Base-by-base conservation (phyloP, 1,140 invertebrate species). In the Hylyphantes graminicola region DNA sequence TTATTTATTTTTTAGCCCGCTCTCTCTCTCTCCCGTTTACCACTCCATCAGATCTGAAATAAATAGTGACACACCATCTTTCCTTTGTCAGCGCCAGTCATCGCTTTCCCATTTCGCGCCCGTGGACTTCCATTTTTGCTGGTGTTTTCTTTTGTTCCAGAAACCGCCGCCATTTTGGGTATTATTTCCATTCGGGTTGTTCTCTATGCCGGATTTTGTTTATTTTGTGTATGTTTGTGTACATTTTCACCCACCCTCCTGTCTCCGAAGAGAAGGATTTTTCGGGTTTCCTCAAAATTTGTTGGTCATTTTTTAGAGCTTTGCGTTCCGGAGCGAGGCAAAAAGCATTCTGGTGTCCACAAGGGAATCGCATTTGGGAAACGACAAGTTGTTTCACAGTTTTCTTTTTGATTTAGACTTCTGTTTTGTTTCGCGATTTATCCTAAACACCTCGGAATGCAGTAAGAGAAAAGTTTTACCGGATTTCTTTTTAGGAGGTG, bases 31-130 rank as follows among this genome's bases (percentile, higher is more conserved):
- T 55, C 79, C 80, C 67, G 68, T 67, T 83, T 72, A 50, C 70
- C 72, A 83, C 80, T 83, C 80, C 57, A 83, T 83, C 80, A 83
- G 80, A 83, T 83, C 80, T 83, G 80, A 83, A 83, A 83, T 83
- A 83, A 83, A 83, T 83, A 83, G 80, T 83, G 80, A 83, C 80
- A 83, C 80, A 83, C 67, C 80, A 74, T 83, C 57, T 68, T 81
- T 81, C 73, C 57, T 81, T 81, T 81, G 79, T 81, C 79, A 81
- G 67, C 55, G 19, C 55, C 72, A 83, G 68, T 83, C 80, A 83
- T 83, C 80, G 51, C 59, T 74, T 83, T 74, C 70, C 68, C 80
- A 73, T 83, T 83, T 74, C 68, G 76, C 35, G 35, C 50, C 54
- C 79, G 67, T 65, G 80, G 70, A 65, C 72, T 74, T 63, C 63